These are phyloP conservation scores for Stegostoma tigrinum DNA, from an alignment of 2,113 vertebrate species.

Conservation along the genomic window DNA sequence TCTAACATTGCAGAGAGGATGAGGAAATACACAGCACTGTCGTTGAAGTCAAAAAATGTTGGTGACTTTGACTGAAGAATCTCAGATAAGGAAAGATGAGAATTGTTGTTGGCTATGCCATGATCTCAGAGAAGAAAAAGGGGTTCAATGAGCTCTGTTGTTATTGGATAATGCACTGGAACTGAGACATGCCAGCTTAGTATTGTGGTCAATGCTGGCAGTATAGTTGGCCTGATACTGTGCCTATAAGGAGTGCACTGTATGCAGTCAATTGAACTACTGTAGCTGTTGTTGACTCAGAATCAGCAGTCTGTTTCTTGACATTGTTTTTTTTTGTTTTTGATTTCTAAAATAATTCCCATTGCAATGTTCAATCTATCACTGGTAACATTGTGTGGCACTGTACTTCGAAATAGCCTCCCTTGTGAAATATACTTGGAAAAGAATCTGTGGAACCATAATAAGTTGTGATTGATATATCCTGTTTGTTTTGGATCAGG, in stretches of 20 bases:
- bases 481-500: background rate
- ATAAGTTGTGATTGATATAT: background rate
- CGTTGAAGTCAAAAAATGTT: no score
- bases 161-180: background rate
- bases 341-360: background rate
- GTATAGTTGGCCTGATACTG: background rate
- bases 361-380: background rate
- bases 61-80: no score
- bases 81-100: no score
- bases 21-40: no score
- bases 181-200: background rate
- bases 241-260: background rate
- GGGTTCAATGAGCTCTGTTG: background rate
- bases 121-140: no score
- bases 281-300: background rate
- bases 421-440: background rate
- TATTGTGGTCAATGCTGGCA: background rate
- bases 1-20: no score
- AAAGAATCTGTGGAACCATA: background rate
- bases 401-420: background rate
- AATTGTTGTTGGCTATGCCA: no score
- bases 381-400: background rate
- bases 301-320: background rate
- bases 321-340: background rate
- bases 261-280: background rate